Percentiles rank a stretch among this genome's conserved stretches.
Evolutionary conservation across 2,888 invertebrate genomes (phyloP).

Genomic region (Muschampia plurimacula): DNA sequence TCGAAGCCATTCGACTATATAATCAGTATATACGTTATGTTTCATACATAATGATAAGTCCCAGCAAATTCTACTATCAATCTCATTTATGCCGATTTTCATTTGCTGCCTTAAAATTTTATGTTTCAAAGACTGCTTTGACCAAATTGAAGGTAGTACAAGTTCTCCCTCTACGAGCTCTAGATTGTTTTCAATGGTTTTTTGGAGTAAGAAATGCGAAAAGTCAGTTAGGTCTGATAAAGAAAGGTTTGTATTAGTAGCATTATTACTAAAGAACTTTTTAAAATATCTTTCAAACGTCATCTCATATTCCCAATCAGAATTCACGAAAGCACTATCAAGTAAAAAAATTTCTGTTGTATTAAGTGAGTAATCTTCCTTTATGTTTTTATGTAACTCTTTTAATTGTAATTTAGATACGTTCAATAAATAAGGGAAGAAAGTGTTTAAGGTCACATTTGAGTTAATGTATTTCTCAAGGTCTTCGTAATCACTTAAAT

Average conservation of each 20-base stretch:
- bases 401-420: conserved; percentile 49
- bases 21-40: conserved; percentile 55
- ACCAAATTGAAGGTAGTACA: conserved; percentile 50
- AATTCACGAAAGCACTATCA: conserved; percentile 50
- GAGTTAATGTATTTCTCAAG: conserved; percentile 8
- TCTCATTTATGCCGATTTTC: conserved; percentile 54
- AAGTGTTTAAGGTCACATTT: conserved; percentile 15
- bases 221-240: conserved; percentile 59
- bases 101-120: conserved; percentile 59
- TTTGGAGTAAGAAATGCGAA: conserved; percentile 56
- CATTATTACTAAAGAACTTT: conserved; percentile 45
- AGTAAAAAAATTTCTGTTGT: conserved; percentile 46
- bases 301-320: conserved; percentile 50
- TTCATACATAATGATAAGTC: conserved; percentile 56
- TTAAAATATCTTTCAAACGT: conserved; percentile 52
- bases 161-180: conserved; percentile 50
- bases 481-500: not conserved
- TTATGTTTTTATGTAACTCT: conserved; percentile 51
- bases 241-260: conserved; percentile 53
- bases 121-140: conserved; percentile 52
- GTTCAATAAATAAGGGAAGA: conserved; percentile 47
- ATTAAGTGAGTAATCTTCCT: conserved; percentile 52
- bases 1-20: conserved; percentile 57
- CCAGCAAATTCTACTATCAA: conserved; percentile 56
- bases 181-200: conserved; percentile 52